Percentiles rank a stretch among this genome's conserved stretches.
These are phyloP conservation scores for Muntiacus reevesi DNA, from an alignment of 2,113 vertebrate species.

Conservation along the genomic window DNA sequence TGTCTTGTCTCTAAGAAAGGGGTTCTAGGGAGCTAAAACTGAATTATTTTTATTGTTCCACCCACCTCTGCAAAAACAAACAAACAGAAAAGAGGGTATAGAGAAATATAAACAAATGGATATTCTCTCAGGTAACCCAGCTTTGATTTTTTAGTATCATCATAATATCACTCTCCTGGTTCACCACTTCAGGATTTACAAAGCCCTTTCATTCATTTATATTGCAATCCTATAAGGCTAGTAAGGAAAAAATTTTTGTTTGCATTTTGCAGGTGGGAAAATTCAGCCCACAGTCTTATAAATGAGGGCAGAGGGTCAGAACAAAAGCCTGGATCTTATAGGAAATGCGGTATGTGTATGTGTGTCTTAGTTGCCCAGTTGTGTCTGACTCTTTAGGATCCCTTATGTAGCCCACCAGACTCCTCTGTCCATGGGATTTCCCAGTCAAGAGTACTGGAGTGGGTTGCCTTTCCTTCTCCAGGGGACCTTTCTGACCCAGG, in stretches of 20 bases:
- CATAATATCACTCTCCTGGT: neutral
- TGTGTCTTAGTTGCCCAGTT: neutral
- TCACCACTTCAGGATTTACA: neutral
- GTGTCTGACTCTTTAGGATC: neutral
- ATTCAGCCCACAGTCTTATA: neutral
- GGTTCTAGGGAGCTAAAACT: neutral
- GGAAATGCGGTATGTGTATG: neutral
- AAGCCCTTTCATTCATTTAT: neutral
- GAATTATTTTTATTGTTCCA: neutral
- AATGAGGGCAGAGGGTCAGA: neutral
- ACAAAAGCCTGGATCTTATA: neutral
- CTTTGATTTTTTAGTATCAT: neutral
- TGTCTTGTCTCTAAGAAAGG: neutral
- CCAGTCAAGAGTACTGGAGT: neutral
- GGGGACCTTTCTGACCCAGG: neutral
- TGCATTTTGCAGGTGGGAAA: constrained; percentile 5
- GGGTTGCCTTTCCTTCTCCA: neutral
- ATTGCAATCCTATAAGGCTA: neutral
- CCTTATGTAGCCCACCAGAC: neutral
- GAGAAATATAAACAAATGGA: neutral
- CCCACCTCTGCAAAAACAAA: neutral
- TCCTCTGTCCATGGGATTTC: neutral
- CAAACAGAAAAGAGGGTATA: neutral
- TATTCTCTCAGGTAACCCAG: neutral
- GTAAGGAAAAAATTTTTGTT: neutral